A percentile compares a stretch with the other conserved stretches of the same genome.
Evolutionary conservation across 2,888 invertebrate genomes (phyloP).

Genomic region (Chymomyza amoena): DNA sequence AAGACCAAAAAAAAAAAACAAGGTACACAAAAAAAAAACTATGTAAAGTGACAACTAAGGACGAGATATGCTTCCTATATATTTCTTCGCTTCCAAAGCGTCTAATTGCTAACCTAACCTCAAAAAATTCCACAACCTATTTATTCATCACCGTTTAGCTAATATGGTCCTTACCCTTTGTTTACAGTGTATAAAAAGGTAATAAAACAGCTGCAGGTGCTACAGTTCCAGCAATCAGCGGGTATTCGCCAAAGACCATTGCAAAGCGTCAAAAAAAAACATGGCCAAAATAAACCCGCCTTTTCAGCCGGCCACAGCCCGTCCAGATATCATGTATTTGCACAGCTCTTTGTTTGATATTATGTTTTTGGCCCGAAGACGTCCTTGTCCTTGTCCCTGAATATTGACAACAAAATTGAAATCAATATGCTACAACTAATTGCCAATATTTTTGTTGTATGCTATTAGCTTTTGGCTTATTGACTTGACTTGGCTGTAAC

Average conservation of each 20-base stretch:
- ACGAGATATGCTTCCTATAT: too few species aligned
- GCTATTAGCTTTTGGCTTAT: not conserved
- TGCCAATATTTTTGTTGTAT: not conserved
- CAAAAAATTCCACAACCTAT: too few species aligned
- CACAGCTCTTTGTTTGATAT: slow-evolving; percentile 29
- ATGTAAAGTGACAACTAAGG: too few species aligned
- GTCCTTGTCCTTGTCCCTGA: slow-evolving; percentile 74
- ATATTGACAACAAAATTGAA: slow-evolving; percentile 18
- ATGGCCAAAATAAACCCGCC: slow-evolving; percentile 50
- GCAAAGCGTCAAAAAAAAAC: slow-evolving; percentile 55
- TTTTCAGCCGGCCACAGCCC: slow-evolving; percentile 39
- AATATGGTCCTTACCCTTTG: too few species aligned
- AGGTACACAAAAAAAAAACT: too few species aligned
- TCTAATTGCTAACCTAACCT: too few species aligned
- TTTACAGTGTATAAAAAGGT: not conserved
- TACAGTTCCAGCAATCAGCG: slow-evolving; percentile 17
- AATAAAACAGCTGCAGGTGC: slow-evolving; percentile 51
- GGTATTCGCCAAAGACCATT: slow-evolving; percentile 60
- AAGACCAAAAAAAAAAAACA: too few species aligned
- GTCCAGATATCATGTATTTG: slow-evolving; percentile 49
- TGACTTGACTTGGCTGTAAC: not conserved
- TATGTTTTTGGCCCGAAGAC: slow-evolving; percentile 25
- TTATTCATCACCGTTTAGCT: too few species aligned
- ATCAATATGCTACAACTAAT: slow-evolving; percentile 34
- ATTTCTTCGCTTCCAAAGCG: too few species aligned